Percentiles rank a stretch among this genome's conserved stretches.
phyloP scores from a whole-genome alignment of 2,888 invertebrate genomes.

The Tachina lurida region DNA sequence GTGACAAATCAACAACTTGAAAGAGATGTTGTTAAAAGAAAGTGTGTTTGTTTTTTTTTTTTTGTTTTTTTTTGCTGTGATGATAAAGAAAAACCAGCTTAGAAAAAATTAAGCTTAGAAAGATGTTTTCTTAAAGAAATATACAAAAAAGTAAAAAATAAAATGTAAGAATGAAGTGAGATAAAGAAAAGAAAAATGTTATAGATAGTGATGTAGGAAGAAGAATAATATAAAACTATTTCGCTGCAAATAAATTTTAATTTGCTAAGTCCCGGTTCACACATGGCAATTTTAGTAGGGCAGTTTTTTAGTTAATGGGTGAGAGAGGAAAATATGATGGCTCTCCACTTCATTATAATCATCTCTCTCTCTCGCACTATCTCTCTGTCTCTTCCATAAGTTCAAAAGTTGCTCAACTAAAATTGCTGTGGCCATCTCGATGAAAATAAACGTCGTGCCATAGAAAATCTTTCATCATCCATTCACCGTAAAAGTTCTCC shows the following conservation, averaged over 20 bases:
- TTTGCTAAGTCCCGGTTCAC: background rate
- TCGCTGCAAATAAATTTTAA: background rate
- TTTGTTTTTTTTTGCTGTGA: background rate
- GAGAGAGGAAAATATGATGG: no score
- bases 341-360: no score
- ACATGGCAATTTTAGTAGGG: no score
- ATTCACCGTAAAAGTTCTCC: no score
- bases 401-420: no score
- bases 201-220: background rate
- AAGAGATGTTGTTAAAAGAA: slow-evolving; percentile 19
- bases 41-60: background rate
- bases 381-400: no score
- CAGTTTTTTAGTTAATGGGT: no score
- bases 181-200: background rate
- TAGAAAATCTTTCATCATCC: no score
- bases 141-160: background rate
- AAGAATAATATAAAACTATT: background rate
- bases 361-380: no score
- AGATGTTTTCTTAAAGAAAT: background rate
- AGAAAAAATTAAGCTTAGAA: slow-evolving; percentile 4
- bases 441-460: no score
- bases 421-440: no score
- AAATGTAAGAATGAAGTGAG: background rate
- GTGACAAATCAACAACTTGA: slow-evolving; percentile 21
- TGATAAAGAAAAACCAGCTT: no score